These are phyloP conservation scores for Lycopodina hypogea DNA, from an alignment of 37 sponge, comb jelly and placozoan species.

Conservation along the genomic window DNA sequence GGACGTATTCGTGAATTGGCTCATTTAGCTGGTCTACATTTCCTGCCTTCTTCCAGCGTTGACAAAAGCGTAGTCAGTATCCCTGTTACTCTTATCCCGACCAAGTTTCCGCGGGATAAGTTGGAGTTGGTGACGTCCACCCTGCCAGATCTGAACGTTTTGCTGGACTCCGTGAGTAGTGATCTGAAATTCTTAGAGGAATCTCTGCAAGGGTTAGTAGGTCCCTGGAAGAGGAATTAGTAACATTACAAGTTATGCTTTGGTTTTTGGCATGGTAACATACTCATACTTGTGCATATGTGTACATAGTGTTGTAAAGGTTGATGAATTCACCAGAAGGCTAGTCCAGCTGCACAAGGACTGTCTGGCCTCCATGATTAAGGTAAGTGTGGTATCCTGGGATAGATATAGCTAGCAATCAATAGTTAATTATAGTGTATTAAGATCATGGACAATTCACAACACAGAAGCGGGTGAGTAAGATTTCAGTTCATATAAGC, in stretches of 20 bases:
- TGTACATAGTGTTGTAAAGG: conserved; percentile 19
- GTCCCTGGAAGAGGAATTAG: too few relatives aligned
- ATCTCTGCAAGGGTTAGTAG: conserved; percentile 6
- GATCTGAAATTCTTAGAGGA: conserved; percentile 43
- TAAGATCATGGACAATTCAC: too few relatives aligned
- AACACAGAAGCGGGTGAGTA: too few relatives aligned
- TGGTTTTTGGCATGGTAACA: too few relatives aligned
- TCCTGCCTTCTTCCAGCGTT: not conserved
- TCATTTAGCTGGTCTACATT: not conserved
- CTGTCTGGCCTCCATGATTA: not conserved
- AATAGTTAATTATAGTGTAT: too few relatives aligned
- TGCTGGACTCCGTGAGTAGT: conserved; percentile 39
- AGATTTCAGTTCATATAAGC: too few relatives aligned
- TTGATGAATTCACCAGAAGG: conserved; percentile 45
- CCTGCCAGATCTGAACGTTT: conserved; percentile 34
- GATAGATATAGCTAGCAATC: too few relatives aligned
- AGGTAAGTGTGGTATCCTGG: too few relatives aligned
- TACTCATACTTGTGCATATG: not conserved
- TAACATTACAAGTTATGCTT: too few relatives aligned
- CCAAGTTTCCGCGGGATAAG: conserved; percentile 43
- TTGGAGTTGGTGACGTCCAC: conserved; percentile 33
- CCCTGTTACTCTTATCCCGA: conserved; percentile 31
- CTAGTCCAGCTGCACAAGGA: conserved; percentile 28
- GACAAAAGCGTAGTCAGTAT: conserved; percentile 1
- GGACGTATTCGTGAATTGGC: conserved; percentile 17